Conservation (phyloP, 2,888 invertebrate species). For the Microctonus hyperodae region DNA sequence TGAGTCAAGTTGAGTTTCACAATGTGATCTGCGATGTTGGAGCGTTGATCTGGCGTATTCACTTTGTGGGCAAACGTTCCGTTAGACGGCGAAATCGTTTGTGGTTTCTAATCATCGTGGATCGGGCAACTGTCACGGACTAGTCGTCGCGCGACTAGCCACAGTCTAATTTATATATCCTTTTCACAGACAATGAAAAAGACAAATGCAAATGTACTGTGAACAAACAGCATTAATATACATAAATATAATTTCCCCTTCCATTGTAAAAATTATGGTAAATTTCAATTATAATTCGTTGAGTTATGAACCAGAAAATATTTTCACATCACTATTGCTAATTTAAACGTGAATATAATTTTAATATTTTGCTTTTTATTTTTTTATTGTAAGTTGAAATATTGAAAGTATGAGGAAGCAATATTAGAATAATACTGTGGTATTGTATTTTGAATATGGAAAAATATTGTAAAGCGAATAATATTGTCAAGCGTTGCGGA, state of each 20-base stretch:
- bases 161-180: conserved; percentile 60
- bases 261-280: background rate
- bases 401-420: conserved; percentile 9
- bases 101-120: conserved; percentile 42
- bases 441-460: conserved; percentile 2
- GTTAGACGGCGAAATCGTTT: conserved; percentile 31
- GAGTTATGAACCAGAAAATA: conserved; percentile 3
- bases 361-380: background rate
- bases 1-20: conserved; percentile 20
- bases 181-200: conserved; percentile 24
- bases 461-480: conserved; percentile 12
- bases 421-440: background rate
- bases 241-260: background rate
- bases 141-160: conserved; percentile 45
- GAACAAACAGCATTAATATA: conserved; percentile 64
- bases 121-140: conserved; percentile 49
- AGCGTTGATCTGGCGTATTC: conserved; percentile 23
- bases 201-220: conserved; percentile 37
- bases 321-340: background rate
- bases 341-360: background rate
- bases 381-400: background rate
- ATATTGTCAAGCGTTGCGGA: conserved; percentile 34
- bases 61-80: conserved; percentile 21
- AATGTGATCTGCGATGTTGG: conserved; percentile 14
- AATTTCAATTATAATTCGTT: background rate